Evolutionary conservation across 1,140 invertebrate species (phyloP).

Genomic region (Bombus waltoni): DNA sequence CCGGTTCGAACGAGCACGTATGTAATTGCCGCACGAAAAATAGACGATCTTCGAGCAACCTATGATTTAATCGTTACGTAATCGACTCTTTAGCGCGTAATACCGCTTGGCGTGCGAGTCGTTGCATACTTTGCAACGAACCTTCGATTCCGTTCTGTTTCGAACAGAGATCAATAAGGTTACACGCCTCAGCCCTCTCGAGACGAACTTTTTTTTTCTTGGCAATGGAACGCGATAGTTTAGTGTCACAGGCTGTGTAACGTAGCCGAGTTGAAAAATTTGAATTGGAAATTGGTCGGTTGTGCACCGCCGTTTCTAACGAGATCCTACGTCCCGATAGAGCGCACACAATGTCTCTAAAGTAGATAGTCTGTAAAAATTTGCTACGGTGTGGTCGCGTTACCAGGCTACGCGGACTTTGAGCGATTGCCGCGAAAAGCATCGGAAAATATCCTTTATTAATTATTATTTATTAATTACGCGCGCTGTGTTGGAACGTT

Average conservation of each 20-base stretch:
- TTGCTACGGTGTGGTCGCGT: background rate
- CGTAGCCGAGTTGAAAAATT: too few species aligned
- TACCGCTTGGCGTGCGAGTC: background rate
- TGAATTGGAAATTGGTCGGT: accelerated
- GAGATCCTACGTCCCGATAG: too few species aligned
- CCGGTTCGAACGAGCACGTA: background rate
- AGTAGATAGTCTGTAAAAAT: background rate
- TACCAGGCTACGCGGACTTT: too few species aligned
- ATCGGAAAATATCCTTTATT: too few species aligned
- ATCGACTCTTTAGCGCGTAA: background rate
- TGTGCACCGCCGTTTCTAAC: too few species aligned
- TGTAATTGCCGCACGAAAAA: background rate
- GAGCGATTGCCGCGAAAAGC: background rate
- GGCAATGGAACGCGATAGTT: background rate
- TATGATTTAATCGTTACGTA: slow-evolving; percentile 34
- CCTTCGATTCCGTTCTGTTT: background rate
- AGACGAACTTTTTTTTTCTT: background rate
- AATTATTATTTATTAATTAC: too few species aligned
- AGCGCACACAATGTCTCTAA: too few species aligned
- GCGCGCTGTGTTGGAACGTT: background rate
- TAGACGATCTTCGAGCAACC: background rate
- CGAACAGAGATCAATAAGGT: background rate
- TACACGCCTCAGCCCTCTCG: background rate
- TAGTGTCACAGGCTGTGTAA: too few species aligned
- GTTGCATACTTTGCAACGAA: background rate